Evolutionary conservation across 53 echinoderm and acorn worm genomes (phyloP).

Genomic region (Mesocentrotus franciscanus): DNA sequence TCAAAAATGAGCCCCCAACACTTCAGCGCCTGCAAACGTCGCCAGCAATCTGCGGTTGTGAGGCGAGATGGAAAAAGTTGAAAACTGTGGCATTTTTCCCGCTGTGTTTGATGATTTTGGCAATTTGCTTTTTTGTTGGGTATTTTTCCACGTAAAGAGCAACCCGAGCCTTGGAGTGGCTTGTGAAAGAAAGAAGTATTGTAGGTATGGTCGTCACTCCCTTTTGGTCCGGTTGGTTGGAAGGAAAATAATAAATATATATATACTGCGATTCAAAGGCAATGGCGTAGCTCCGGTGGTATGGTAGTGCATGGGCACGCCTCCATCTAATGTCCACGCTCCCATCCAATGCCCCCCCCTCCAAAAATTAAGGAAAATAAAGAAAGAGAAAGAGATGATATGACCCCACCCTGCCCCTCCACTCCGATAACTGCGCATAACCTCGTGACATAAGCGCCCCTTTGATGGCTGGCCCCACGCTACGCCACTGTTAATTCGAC

Average conservation of each 20-base stretch:
- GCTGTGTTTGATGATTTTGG: conserved; percentile 43
- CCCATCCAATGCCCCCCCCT: background rate
- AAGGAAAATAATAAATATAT: background rate
- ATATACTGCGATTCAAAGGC: background rate
- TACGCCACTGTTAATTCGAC: background rate
- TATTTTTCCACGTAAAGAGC: conserved; percentile 34
- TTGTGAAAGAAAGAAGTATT: background rate
- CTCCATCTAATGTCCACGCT: too few species aligned
- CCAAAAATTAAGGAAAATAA: background rate
- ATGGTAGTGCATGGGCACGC: too few species aligned
- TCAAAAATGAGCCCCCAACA: conserved; percentile 29
- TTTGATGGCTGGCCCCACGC: background rate
- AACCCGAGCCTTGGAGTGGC: background rate
- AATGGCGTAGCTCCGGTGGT: background rate
- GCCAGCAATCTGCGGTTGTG: background rate
- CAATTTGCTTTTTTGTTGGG: background rate
- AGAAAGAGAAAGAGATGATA: background rate
- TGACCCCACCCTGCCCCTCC: background rate
- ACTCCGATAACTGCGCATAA: background rate
- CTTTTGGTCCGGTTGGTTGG: background rate
- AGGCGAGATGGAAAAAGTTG: conserved; percentile 2
- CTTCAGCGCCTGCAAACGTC: conserved; percentile 37
- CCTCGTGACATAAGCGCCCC: background rate
- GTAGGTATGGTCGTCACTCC: background rate
- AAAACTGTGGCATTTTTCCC: conserved; percentile 14